Percentiles rank a stretch among this genome's conserved stretches.
Evolutionary conservation across 1,140 invertebrate genomes (phyloP).

Genomic region (Drosophila elegans): DNA sequence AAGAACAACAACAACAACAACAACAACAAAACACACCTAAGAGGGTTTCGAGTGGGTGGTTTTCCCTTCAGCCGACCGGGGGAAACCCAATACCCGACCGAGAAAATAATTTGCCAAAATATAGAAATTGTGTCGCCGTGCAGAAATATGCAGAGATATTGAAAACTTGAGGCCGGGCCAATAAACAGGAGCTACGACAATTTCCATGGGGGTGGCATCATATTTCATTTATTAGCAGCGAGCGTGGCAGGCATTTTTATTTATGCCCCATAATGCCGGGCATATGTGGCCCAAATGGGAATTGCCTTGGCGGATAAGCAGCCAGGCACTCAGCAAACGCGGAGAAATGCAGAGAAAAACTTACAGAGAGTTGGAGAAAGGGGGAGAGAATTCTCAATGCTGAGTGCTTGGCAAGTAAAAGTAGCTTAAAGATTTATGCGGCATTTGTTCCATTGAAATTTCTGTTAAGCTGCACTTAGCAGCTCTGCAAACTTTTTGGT

Average conservation of each 20-base stretch:
- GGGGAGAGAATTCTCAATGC: conserved; percentile 6
- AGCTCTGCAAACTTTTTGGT: conserved; percentile 26
- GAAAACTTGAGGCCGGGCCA: conserved; percentile 60
- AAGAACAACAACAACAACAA: neutral
- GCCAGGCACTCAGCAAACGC: conserved; percentile 24
- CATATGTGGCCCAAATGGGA: conserved; percentile 84
- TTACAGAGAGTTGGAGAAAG: neutral
- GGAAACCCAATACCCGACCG: conserved; percentile 73
- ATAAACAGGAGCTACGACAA: conserved; percentile 79
- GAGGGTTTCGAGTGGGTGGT: conserved; percentile 29
- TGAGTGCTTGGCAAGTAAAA: conserved; percentile 68
- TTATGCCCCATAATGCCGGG: conserved; percentile 79
- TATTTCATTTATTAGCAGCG: conserved; percentile 84
- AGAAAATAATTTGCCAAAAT: conserved; percentile 83
- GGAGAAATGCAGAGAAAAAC: neutral
- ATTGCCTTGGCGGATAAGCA: conserved; percentile 57
- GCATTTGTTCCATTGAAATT: conserved; percentile 63
- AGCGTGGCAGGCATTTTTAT: conserved; percentile 71
- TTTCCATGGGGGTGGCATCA: conserved; percentile 59
- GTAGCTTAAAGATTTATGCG: conserved; percentile 80
- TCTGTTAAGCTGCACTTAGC: conserved; percentile 38
- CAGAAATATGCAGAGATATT: conserved; percentile 49
- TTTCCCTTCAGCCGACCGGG: neutral
- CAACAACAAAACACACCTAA: conserved; percentile 8
- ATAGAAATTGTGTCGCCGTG: conserved; percentile 77